Conservation (phyloP, 2,888 invertebrate genomes). For the Cosmia pyralina region DNA sequence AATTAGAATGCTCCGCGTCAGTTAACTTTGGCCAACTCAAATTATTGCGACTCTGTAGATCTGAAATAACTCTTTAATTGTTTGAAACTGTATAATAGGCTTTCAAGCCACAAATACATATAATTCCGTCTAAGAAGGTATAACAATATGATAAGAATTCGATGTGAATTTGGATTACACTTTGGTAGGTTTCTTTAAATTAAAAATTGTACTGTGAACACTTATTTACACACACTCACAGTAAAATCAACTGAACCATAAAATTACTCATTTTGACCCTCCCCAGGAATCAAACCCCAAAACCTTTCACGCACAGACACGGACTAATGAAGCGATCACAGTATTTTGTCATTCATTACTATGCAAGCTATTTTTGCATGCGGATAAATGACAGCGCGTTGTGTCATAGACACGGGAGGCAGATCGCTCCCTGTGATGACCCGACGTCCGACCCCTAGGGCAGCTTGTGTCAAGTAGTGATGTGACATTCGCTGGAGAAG, state of each 20-base stretch:
- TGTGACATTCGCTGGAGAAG: slow-evolving; percentile 28
- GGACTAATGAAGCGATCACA: slow-evolving; percentile 46
- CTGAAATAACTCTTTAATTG: slow-evolving; percentile 63
- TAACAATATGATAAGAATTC: not conserved
- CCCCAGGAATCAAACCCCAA: slow-evolving; percentile 1
- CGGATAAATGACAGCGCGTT: slow-evolving; percentile 75
- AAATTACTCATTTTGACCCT: not conserved
- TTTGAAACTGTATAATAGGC: slow-evolving; percentile 50
- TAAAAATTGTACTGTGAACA: not conserved
- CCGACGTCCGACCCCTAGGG: slow-evolving; percentile 80
- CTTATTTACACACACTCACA: not conserved
- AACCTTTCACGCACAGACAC: slow-evolving; percentile 21
- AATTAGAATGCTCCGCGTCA: slow-evolving; percentile 58
- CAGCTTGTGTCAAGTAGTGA: slow-evolving; percentile 66
- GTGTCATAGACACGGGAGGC: slow-evolving; percentile 80
- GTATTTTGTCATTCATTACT: slow-evolving; percentile 47
- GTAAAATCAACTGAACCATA: not conserved
- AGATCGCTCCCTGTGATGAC: slow-evolving; percentile 82
- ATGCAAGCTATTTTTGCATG: slow-evolving; percentile 71
- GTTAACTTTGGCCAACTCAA: slow-evolving; percentile 57
- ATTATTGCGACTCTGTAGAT: slow-evolving; percentile 65
- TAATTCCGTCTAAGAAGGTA: slow-evolving; percentile 6
- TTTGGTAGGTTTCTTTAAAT: no score
- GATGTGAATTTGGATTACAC: not conserved
- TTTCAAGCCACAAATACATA: slow-evolving; percentile 31